phyloP scores from a whole-genome alignment of 2,113 vertebrate species.

The Rhipidura dahli region DNA sequence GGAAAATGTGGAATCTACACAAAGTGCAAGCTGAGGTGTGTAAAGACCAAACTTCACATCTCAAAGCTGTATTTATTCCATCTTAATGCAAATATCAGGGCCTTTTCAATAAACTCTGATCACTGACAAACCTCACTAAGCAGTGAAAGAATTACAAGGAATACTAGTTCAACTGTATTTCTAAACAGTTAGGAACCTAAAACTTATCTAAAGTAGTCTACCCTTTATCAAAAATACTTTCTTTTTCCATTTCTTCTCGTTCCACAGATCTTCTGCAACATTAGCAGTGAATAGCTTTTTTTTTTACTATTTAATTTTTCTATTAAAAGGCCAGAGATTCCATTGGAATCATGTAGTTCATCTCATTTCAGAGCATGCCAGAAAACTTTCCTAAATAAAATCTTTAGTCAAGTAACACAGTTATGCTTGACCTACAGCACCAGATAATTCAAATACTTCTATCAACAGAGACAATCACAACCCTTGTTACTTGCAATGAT shows the following conservation, averaged over 20 bases:
- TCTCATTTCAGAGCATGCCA: not conserved
- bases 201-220: not conserved
- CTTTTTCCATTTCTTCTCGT: not conserved
- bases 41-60: not conserved
- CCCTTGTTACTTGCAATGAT: not conserved
- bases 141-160: not conserved
- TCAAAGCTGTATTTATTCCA: not conserved
- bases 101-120: not conserved
- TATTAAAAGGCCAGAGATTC: not conserved
- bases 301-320: not conserved
- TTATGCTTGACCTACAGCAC: not conserved
- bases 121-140: not conserved
- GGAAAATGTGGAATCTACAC: not conserved
- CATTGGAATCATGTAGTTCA: not conserved
- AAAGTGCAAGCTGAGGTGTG: not conserved
- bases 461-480: not conserved
- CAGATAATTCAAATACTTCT: not conserved
- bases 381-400: conserved; percentile 3
- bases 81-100: not conserved
- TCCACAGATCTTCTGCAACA: not conserved
- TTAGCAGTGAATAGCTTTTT: not conserved
- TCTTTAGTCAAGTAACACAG: conserved; percentile 17
- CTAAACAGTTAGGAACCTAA: not conserved
- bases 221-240: not conserved
- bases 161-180: not conserved